Base-by-base conservation (phyloP, 2,888 invertebrate species). In the Terebella lapidaria region DNA sequence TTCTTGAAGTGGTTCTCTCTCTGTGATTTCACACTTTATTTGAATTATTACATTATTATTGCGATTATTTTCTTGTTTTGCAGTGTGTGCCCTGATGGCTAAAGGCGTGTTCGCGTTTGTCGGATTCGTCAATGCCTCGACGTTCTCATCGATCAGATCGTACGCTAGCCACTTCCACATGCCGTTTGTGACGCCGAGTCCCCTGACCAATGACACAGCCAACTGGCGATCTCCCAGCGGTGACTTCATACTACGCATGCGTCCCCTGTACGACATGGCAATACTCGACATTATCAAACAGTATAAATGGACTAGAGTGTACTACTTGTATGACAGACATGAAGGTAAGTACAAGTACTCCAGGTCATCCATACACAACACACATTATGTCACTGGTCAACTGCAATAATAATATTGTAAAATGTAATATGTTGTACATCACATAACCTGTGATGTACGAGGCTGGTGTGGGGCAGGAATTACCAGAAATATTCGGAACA, bases 191-290 rank as follows among this genome's bases (percentile, higher is more conserved):
- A 66, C 64, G n/a, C 55, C 60, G 25, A 60, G 60, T 55, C 28
- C 55, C 20, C 62, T 61, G 2, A 25, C 45, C 22, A 60, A 59
- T 42, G 42, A 55, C 46, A 53, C 55, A 4, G 20, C 27, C 3
- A n/a, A 35, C 3, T n/a, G 22, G 10, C 27, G 20, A 4, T 27
- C 10, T 26, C 15, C 20, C 45, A 28, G 20, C 5, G 22, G 24
- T 3, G 57, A 47, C 25, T 65, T 52, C 52, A 22, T 61, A 3
- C 42, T 78, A 54, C 70, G 71, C 80, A 89, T 97, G 89, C 86
- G 94, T 65, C 96, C 96, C 45, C 91, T 94, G 82, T 94, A 94
- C 82, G 93, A 94, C 81, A 89, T 89, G 75, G 94, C 96, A 61
- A 90, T 97, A 77, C 90, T 94, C 70, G 95, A 95, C 83, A 90